Evolutionary conservation across 2,113 vertebrate species (phyloP).

Genomic region (Mastomys natalensis): DNA sequence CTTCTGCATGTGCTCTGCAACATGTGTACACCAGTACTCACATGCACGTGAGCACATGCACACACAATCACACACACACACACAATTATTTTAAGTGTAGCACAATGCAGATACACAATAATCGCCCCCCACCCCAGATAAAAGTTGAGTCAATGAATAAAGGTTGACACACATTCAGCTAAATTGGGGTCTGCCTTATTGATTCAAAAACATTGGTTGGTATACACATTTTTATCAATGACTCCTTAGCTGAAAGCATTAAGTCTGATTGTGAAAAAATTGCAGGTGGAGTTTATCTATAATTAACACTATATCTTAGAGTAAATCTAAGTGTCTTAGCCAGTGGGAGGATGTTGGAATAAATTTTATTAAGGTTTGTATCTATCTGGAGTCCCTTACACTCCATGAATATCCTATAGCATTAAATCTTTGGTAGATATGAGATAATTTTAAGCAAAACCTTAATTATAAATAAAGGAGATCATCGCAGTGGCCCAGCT

Average conservation of each 20-base stretch:
- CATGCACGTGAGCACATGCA: too few species aligned
- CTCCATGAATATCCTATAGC: not conserved
- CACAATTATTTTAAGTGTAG: not conserved
- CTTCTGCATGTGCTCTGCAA: too few species aligned
- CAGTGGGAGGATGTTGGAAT: not conserved
- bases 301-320: not conserved
- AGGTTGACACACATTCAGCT: not conserved
- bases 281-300: not conserved
- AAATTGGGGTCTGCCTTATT: not conserved
- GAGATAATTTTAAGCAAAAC: not conserved
- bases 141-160: not conserved
- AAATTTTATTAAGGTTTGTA: not conserved
- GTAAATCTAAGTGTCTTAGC: not conserved
- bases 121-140: not conserved
- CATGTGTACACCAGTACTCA: not conserved
- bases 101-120: not conserved
- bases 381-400: not conserved
- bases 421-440: not conserved
- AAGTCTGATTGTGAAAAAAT: not conserved
- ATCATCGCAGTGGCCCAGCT: not conserved
- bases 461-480: not conserved
- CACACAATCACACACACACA: not conserved
- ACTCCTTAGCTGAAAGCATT: not conserved
- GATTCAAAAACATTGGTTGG: not conserved
- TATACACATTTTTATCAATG: not conserved